A percentile compares a stretch with the other conserved stretches of the same genome.
Evolutionary conservation across 2,797 vertebrate species (phyloP).

Genomic region (Crenichthys baileyi): DNA sequence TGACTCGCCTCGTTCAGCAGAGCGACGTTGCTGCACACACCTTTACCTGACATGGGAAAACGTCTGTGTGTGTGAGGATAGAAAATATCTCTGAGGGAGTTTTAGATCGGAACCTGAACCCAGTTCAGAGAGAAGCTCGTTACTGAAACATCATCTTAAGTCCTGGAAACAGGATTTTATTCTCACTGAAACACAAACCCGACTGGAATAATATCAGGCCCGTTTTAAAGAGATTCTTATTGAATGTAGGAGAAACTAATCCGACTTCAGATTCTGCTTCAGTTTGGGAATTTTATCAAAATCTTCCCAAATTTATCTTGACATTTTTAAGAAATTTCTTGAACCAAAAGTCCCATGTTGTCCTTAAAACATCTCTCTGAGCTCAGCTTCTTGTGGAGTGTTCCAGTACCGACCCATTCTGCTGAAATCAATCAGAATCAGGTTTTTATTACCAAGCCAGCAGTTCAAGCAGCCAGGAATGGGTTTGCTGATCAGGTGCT

Average conservation of each 20-base stretch:
- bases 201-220: background rate
- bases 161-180: background rate
- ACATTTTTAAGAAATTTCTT: background rate
- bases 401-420: background rate
- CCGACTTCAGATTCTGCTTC: too few species aligned
- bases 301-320: background rate
- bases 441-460: too few species aligned
- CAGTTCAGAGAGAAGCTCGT: background rate
- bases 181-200: background rate
- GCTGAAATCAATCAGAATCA: too few species aligned
- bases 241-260: too few species aligned
- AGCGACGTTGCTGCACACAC: background rate
- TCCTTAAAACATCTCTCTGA: too few species aligned
- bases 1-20: conserved; percentile 37
- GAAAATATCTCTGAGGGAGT: too few species aligned
- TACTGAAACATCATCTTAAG: too few species aligned
- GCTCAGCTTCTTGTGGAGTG: too few species aligned
- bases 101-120: background rate
- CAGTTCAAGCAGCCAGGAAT: background rate
- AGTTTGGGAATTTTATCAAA: too few species aligned
- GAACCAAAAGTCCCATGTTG: too few species aligned
- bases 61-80: conserved; percentile 11
- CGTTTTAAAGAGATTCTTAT: too few species aligned
- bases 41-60: background rate
- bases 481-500: too few species aligned